Evolutionary conservation across 2,888 invertebrate species (phyloP), one percentile per base, ranked within the genome.

Genomic region (Trachelus iudaicus): DNA sequence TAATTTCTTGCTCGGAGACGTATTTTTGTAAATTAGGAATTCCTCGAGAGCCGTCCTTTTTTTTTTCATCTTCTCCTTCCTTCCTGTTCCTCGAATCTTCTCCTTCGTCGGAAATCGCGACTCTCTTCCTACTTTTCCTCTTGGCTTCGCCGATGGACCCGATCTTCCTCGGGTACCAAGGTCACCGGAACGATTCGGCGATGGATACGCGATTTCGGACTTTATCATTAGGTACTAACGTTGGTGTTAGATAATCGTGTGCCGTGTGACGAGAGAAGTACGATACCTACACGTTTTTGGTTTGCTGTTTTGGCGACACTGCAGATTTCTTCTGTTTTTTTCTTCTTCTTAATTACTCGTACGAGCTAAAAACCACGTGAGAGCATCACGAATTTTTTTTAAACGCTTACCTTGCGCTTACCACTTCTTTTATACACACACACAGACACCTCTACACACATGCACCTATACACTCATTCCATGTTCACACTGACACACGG

Each of bases 201-300:
- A 40, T 40, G 40, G 40, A 40, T 40, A 15, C 40, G 40, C 40
- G 40, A 15, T 40, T 40, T 40, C 40, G 40, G 40, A 40, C 15
- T 15, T 40, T 40, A 40, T 15, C 40, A 40, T 89, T 89, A 91
- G 90, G 89, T 90, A 91, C 91, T 91, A 90, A 91, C 90, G 89
- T 90, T 91, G 91, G 88, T 91, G 91, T 91, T 90, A 90, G 91
- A 89, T 91, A 89, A 91, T 90, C 90, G 91, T 91, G 90, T 91
- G 91, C 85, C 91, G 90, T 91, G 91, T 91, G 90, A 89, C 90
- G 91, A 91, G 40, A 40, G 87, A 89, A 89, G 87, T 88, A 89
- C 85, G 85, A 85, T 87, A 87, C 86, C 85, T 87, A 87, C 90
- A 90, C 89, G 90, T 90, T 90, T 90, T 91, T 91, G 90, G 90